Base-by-base conservation (phyloP, 2,888 invertebrate genomes). In the Linnaemya tessellans region DNA sequence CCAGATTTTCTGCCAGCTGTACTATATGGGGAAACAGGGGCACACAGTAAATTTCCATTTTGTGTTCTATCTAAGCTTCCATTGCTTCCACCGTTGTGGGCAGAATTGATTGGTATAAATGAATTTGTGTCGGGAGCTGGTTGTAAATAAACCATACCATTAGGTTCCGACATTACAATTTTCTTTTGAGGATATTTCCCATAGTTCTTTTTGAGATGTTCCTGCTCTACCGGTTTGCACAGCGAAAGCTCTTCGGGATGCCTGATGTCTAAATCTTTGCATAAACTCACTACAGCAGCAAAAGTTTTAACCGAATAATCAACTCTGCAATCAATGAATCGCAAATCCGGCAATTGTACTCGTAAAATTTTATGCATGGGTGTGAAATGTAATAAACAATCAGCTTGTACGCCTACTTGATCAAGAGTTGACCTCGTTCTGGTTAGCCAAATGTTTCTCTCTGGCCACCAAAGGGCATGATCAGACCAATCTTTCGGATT, bases 401-500 rank as follows among this genome's bases (percentile, higher is more conserved):
- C 98, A 0, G 99, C 98, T 90, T 98, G 98, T 0, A 99, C 98
- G 0, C 98, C 97, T 91, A 97, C 98, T 93, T 99, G 99, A 93
- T 99, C 99, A 87, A 99, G 93, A 0, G 99, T 99, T 89, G 97
- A 97, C 86, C 98, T 95, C 3, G 99, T 98, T 88, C 98, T 95
- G 22, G 97, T 95, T 71, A 99, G 94, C 99, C 99, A 99, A 90
- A 95, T 95, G 93, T 99, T 98, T 90, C 96, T 95, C 22, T 96
- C 96, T 0, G 99, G 99, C 99, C 99, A 99, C 98, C 99, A 99
- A 1, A 99, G 94, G 0, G 98, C 98, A 93, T 99, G 99, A 92
- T 99, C 99, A 56, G 99, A 99, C 99, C 99, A 99, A 93, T 99
- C 99, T 93, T 97, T 97, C 64, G 98, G 97, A 92, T 98, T 97